Evolutionary conservation across 2,113 vertebrate genomes (phyloP), one percentile per base, ranked within the genome.

Genomic region (Malurus elegans): DNA sequence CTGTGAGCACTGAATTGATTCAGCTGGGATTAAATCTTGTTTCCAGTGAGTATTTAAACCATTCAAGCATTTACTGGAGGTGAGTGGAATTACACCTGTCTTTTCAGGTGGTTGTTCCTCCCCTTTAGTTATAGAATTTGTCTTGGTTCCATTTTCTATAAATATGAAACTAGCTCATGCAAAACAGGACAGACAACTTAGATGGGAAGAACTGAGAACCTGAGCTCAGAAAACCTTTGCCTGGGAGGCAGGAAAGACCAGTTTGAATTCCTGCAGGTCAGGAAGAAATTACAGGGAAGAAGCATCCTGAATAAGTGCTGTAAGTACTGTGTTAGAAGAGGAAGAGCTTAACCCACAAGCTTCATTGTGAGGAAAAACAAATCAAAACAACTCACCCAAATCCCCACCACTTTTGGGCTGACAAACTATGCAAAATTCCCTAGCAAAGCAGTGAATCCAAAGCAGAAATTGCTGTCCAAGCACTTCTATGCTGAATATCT

Each of bases 321-420:
- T 45, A 56, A 64, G 7, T 80, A 40, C 1, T 0, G 23, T 67
- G 11, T 71, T 78, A 12, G 48, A 57, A n/a, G 42, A 74, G 42
- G 31, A 64, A 32, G 32, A 90, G 14, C 53, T 61, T 82, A 65
- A 66, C 12, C 14, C 6, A 20, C 44, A 74, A 42, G 6, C 29
- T 94, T 24, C 19, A 6, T 34, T 75, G 11, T 64, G 16, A 8
- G 12, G 20, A 14, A 11, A 32, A 21, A 9, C 26, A 40, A n/a
- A 12, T 34, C 20, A 26, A 32, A 73, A 42, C 18, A 75, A 44
- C 11, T 28, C 19, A 18, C 19, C 8, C 28, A 10, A 86, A 45
- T 5, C 3, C 7, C 6, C 14, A 16, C 8, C 5, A 2, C 7
- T 64, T 58, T 2, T 12, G 9, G 9, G 4, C 44, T 82, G 48